Base-by-base conservation (phyloP, 2,888 invertebrate genomes). In the Lordiphosa fenestrarum region DNA sequence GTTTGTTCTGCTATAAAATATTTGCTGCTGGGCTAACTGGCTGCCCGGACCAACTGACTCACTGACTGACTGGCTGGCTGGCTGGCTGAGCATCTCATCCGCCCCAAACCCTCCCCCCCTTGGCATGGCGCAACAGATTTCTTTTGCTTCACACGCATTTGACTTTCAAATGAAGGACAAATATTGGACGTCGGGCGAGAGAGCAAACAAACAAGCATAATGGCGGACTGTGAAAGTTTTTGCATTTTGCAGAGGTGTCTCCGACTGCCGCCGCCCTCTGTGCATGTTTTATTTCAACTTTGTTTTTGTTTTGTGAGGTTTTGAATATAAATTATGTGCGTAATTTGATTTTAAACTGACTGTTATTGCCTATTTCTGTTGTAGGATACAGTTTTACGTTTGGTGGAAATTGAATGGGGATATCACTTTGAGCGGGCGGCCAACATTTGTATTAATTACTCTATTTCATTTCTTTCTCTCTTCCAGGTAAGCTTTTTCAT, bases 151-250 rank as follows among this genome's bases (percentile, higher is more conserved):
- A 73, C 69, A 84, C 78, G 68, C 69, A 83, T 84, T 84, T 83
- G 83, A 84, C 83, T 84, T 84, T 84, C 81, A 84, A 81, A 73
- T 83, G 83, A 84, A 84, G 83, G 85, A 81, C 85, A 84, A 78
- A 84, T 56, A 13, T 38, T 35, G 41, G 42, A 38, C 30, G 9
- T 30, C 30, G 30, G 30, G 30, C 10, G 30, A 25, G 46, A 55
- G 47, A 41, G 12, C 42, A 35, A 12, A 33, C 62, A 53, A 53
- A 38, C 41, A 42, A 64, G 54, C 65, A 69, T 63, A 50, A 72
- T 73, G 80, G 76, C 74, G 66, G 71, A 71, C 69, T 67, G 61
- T 73, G 63, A 76, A 82, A 76, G 73, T 80, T 44, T 80, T 80
- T 78, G 75, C 75, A 77, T 64, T 40, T 49, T 72, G 30, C 7